A percentile compares a stretch with the other conserved stretches of the same genome.
These are phyloP conservation scores for Archips crataeganus DNA, from an alignment of 2,888 invertebrate genomes.

Conservation along the genomic window DNA sequence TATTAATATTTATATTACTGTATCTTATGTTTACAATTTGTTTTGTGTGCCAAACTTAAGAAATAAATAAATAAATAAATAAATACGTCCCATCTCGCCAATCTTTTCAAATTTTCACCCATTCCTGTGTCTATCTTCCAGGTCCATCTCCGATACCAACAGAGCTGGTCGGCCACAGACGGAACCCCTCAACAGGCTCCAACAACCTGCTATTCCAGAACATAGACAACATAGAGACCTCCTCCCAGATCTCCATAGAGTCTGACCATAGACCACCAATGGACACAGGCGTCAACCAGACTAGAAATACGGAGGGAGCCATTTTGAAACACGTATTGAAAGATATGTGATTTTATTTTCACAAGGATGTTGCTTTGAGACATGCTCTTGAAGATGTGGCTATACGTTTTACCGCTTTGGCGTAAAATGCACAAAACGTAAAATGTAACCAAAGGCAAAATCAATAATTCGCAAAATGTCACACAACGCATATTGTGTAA, in stretches of 20 bases:
- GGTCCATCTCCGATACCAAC: slow-evolving; percentile 62
- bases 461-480: too few relatives aligned
- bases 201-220: slow-evolving; percentile 76
- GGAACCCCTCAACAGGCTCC: slow-evolving; percentile 74
- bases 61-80: too few relatives aligned
- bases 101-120: neutral
- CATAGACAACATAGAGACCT: slow-evolving; percentile 66
- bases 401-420: too few relatives aligned
- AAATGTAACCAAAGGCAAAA: too few relatives aligned
- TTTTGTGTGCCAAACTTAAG: too few relatives aligned
- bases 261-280: slow-evolving; percentile 58
- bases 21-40: too few relatives aligned
- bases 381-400: too few relatives aligned
- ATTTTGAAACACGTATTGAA: slow-evolving; percentile 79
- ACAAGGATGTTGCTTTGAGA: too few relatives aligned
- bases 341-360: slow-evolving; percentile 62
- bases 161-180: slow-evolving; percentile 60
- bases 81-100: too few relatives aligned
- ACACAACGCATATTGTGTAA: too few relatives aligned
- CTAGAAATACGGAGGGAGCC: slow-evolving; percentile 78
- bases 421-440: too few relatives aligned
- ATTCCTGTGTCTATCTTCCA: slow-evolving; percentile 48
- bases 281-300: slow-evolving; percentile 78
- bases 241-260: slow-evolving; percentile 67
- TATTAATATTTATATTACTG: too few relatives aligned